phyloP scores from a whole-genome alignment of 2,797 vertebrate genomes.

The Pterois miles region DNA sequence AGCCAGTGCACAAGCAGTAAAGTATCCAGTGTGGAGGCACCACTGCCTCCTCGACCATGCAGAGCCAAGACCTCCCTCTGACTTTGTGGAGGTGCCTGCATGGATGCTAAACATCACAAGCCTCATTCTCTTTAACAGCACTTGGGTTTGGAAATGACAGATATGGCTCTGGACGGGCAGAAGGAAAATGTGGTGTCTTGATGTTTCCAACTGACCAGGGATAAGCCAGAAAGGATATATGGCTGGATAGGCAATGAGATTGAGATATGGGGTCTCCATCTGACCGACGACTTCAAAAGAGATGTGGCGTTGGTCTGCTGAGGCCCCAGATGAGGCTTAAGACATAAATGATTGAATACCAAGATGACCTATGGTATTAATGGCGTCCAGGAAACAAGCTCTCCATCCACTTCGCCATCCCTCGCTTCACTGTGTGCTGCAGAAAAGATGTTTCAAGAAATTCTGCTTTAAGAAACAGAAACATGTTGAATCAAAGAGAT shows the following conservation, averaged over 20 bases:
- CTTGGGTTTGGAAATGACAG: conserved; percentile 72
- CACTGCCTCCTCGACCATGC: conserved; percentile 62
- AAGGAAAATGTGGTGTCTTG: conserved; percentile 79
- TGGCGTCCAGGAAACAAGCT: conserved; percentile 34
- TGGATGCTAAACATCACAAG: conserved; percentile 79
- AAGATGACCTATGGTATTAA: conserved; percentile 73
- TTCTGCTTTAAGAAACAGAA: neutral
- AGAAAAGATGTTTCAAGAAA: neutral
- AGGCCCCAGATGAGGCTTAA: conserved; percentile 73
- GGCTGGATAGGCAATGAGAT: conserved; percentile 77
- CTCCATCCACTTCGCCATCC: conserved; percentile 7
- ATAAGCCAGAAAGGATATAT: conserved; percentile 79
- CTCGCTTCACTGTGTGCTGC: neutral
- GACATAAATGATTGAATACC: conserved; percentile 65
- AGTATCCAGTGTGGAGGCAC: conserved; percentile 60
- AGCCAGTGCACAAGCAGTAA: conserved; percentile 63
- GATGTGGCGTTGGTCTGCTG: conserved; percentile 43
- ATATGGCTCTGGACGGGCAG: conserved; percentile 75
- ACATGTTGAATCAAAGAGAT: conserved; percentile 23
- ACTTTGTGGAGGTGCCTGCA: conserved; percentile 63
- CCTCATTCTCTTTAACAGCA: conserved; percentile 59
- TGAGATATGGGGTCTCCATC: conserved; percentile 74
- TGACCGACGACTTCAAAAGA: conserved; percentile 75
- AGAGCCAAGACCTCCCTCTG: conserved; percentile 66
- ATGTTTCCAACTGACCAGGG: conserved; percentile 78